phyloP scores from a whole-genome alignment of 2,113 vertebrate species.

The Ellobius talpinus region DNA sequence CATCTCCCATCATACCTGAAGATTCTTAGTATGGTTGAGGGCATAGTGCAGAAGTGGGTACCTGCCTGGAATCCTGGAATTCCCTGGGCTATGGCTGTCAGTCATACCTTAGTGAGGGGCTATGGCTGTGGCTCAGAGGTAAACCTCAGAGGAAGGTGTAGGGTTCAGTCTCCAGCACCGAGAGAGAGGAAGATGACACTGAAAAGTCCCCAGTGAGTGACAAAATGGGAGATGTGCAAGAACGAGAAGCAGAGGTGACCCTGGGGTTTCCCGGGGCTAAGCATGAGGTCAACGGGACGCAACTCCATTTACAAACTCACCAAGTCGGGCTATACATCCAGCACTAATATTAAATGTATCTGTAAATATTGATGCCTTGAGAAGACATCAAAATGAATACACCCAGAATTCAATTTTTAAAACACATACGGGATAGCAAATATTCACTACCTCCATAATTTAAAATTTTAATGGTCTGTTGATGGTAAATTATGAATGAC shows the following conservation, averaged over 20 bases:
- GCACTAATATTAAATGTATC: not conserved
- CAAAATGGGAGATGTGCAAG: not conserved
- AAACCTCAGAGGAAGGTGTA: not conserved
- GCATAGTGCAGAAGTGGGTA: not conserved
- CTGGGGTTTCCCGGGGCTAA: not conserved
- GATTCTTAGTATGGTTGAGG: not conserved
- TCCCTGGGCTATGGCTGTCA: not conserved
- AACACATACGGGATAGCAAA: not conserved
- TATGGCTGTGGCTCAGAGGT: not conserved
- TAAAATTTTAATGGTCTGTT: not conserved
- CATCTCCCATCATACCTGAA: not conserved
- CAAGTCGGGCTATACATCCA: not conserved
- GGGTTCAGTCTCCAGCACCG: not conserved
- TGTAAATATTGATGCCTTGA: not conserved
- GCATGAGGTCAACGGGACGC: not conserved
- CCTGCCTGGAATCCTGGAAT: no score
- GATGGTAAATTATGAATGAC: not conserved
- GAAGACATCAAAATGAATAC: not conserved
- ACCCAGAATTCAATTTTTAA: not conserved
- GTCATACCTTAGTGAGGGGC: not conserved
- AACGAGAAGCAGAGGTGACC: not conserved
- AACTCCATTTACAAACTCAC: not conserved
- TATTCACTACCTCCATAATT: not conserved
- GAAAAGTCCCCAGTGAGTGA: not conserved
- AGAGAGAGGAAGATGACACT: not conserved